phyloP scores from a whole-genome alignment of 2,113 vertebrate genomes.

The Panurus biarmicus region DNA sequence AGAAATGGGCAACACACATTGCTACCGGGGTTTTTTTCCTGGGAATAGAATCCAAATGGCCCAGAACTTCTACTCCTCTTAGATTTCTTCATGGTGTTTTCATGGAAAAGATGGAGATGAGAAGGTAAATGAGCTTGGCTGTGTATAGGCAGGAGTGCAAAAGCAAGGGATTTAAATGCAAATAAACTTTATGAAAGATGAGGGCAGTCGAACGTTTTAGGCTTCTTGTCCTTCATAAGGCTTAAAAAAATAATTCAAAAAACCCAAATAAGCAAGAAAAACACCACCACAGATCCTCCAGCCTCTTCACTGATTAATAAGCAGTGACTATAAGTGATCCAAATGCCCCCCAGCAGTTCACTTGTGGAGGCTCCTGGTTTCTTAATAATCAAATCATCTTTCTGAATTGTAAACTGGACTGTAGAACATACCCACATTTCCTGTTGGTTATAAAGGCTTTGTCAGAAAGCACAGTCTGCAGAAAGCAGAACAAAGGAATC shows the following conservation, averaged over 20 bases:
- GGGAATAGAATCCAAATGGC: neutral
- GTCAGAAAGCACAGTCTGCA: neutral
- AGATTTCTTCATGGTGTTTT: neutral
- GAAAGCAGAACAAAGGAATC: neutral
- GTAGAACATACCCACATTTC: neutral
- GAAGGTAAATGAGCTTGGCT: neutral
- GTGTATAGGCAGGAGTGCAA: neutral
- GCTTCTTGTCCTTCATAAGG: neutral
- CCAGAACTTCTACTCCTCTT: neutral
- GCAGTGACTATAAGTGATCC: neutral
- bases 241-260: neutral
- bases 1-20: neutral
- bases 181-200: neutral
- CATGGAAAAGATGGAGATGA: neutral
- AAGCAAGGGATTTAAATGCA: neutral
- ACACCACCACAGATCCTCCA: neutral
- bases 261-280: neutral
- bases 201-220: neutral
- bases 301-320: neutral
- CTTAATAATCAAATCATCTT: neutral
- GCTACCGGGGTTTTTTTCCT: neutral
- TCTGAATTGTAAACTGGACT: neutral
- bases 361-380: neutral
- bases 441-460: neutral
- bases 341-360: neutral